A percentile compares a stretch with the other conserved stretches of the same genome.
These are phyloP conservation scores for Epinephelus malabaricus DNA, from an alignment of 2,797 vertebrate genomes.

Conservation along the genomic window DNA sequence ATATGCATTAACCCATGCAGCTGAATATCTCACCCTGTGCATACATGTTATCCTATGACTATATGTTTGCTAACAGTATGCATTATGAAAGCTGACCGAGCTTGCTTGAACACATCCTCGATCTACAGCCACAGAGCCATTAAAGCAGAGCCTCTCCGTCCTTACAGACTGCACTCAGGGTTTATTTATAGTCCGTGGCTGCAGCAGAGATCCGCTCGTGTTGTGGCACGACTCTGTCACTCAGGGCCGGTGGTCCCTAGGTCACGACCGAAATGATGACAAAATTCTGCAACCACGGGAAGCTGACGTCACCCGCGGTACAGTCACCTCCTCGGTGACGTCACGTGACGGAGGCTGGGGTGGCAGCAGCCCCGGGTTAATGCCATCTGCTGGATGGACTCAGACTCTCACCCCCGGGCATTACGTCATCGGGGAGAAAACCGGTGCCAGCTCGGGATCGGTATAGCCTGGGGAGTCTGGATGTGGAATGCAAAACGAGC, in stretches of 20 bases:
- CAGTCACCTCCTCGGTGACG: conserved; percentile 75
- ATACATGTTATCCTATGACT: neutral
- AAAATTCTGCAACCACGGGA: conserved; percentile 82
- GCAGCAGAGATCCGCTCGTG: conserved; percentile 34
- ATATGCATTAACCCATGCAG: neutral
- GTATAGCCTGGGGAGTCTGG: conserved; percentile 51
- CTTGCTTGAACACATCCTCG: neutral
- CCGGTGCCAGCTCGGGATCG: conserved; percentile 52
- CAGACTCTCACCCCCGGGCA: conserved; percentile 51
- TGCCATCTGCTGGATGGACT: conserved; percentile 77
- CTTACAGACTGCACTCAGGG: conserved; percentile 17
- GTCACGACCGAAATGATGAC: conserved; percentile 82
- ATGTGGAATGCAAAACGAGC: conserved; percentile 52
- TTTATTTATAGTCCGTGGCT: conserved; percentile 40
- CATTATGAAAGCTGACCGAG: neutral
- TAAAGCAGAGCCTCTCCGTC: conserved; percentile 1
- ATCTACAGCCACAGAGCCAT: neutral
- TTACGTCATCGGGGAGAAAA: conserved; percentile 72
- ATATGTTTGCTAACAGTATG: neutral
- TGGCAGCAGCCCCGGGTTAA: conserved; percentile 40
- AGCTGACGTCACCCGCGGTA: conserved; percentile 75
- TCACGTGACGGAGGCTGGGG: conserved; percentile 52
- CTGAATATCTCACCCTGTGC: too few relatives aligned
- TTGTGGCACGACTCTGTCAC: conserved; percentile 50
- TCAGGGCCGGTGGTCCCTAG: conserved; percentile 58